Evolutionary conservation across 2,113 vertebrate species (phyloP).

Genomic region (Serilophus lunatus): DNA sequence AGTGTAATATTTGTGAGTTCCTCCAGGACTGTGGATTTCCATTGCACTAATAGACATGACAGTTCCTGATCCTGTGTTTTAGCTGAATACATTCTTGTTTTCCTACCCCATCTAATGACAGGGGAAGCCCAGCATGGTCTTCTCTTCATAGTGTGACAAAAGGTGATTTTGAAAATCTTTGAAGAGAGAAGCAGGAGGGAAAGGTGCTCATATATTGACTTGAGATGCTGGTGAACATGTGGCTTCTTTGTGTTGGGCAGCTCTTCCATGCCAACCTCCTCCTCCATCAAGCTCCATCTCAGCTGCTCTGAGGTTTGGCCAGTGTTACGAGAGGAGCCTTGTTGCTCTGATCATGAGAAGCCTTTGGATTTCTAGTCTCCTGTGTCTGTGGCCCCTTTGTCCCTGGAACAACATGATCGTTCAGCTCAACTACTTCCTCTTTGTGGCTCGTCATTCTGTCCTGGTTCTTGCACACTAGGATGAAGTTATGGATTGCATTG

Average conservation of each 20-base stretch:
- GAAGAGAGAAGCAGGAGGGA: neutral
- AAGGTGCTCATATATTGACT: neutral
- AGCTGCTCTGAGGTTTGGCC: neutral
- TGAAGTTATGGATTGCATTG: neutral
- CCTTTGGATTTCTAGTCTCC: neutral
- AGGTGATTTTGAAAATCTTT: neutral
- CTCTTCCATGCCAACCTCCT: neutral
- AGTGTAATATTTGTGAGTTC: neutral
- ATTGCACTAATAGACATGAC: accelerated
- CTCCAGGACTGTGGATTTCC: neutral
- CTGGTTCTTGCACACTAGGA: neutral
- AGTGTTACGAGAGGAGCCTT: neutral
- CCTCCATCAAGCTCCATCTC: neutral
- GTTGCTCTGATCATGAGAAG: neutral
- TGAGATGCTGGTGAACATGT: neutral
- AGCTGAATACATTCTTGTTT: neutral
- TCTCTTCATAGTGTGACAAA: neutral
- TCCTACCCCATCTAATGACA: neutral
- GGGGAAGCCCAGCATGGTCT: neutral
- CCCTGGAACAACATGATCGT: neutral
- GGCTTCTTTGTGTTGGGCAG: neutral
- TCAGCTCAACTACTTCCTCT: neutral
- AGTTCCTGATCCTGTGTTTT: neutral
- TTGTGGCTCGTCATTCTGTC: neutral
- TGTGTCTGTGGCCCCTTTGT: neutral